Base-by-base conservation (phyloP, 1,140 invertebrate species). In the Drosophila lacteicornis region DNA sequence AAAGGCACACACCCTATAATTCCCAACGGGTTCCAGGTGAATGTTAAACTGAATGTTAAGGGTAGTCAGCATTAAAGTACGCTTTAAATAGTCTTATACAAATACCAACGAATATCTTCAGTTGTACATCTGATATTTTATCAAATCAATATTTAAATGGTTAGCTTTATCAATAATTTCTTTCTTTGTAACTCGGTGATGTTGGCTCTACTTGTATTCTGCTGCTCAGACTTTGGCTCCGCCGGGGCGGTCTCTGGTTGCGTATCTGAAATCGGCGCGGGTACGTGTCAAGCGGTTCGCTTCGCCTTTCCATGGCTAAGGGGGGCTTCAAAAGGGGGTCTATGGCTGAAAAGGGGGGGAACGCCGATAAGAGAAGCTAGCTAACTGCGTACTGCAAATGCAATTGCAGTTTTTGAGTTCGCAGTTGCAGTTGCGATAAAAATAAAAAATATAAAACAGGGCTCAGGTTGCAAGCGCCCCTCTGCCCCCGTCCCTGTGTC, bases 281-380 rank as follows among this genome's bases (percentile, higher is more conserved):
- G 50, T 82, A 86, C 82, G 82, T 86, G 83, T 82, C 80, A 77
- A 66, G 60, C 67, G 60, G 66, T 49, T 70, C 43, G 68, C 25
- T 69, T 42, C 51, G 63, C 51, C 57, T 49, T 53, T 46, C 17
- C n/a, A 57, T 15, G 15, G 60, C 38, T 30, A 38, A 27, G 47
- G 38, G 62, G 60, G 40, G 40, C 38, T 67, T 25, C 17, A 27
- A 51, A 27, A 12, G 45, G 47, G 33, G 65, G 27, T 56, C 49
- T 25, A 27, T 30, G 27, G 6, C 27, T 30, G 27, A 30, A 30
- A 27, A 30, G 27, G 27, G 27, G 27, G 27, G 27, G 27, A 40
- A 25, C 40, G 46, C 46, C 67, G 70, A 74, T 74, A 74, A 73
- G 68, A 60, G 38, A 43, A 60, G 67, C 69, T 50, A 43, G 55